Evolutionary conservation across 2,113 vertebrate species (phyloP).

Genomic region (Sialia sialis): DNA sequence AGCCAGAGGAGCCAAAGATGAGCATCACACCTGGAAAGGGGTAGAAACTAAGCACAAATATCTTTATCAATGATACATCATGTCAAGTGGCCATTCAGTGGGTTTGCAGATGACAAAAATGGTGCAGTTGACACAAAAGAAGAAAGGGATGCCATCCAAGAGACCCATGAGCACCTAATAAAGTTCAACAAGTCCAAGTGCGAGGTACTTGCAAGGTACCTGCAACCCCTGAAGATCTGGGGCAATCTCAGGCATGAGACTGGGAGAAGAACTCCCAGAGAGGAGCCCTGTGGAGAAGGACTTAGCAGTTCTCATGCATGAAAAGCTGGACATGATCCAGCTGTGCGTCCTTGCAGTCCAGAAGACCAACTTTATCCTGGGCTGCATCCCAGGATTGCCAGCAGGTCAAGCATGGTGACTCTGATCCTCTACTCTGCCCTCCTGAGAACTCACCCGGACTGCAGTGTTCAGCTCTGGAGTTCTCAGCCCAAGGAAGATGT

Average conservation of each 20-base stretch:
- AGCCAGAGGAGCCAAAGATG: not conserved
- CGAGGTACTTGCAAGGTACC: too few species aligned
- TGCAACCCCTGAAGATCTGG: too few species aligned
- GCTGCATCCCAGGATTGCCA: fast-evolving
- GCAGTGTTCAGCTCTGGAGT: fast-evolving
- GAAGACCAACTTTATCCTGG: not conserved
- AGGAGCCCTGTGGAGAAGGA: not conserved
- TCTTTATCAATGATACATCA: not conserved
- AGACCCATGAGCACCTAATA: not conserved
- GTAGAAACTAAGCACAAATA: not conserved
- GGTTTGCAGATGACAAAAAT: not conserved
- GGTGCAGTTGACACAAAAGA: not conserved
- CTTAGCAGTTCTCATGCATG: not conserved
- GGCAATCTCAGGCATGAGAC: not conserved
- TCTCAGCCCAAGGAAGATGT: not conserved
- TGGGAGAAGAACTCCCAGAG: not conserved
- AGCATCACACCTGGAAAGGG: not conserved
- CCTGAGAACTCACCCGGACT: not conserved
- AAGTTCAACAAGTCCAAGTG: not conserved
- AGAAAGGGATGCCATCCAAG: not conserved
- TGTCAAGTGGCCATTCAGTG: not conserved
- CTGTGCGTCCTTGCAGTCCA: not conserved
- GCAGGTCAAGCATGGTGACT: fast-evolving
- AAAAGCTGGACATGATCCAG: not conserved
- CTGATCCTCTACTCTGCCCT: not conserved